These are phyloP conservation scores for Brenthis daphne DNA, from an alignment of 2,888 invertebrate genomes.

Conservation along the genomic window DNA sequence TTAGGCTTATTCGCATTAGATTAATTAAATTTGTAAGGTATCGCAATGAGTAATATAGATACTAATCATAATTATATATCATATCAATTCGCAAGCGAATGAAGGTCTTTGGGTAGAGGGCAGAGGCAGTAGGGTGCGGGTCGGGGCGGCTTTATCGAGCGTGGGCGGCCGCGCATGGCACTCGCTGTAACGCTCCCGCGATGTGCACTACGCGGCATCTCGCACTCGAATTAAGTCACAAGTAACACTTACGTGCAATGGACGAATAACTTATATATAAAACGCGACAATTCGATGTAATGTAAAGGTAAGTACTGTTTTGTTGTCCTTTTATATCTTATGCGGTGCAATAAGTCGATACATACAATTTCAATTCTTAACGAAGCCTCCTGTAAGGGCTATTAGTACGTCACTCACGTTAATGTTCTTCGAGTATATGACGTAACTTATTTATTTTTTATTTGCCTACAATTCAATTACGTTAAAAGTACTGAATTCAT, in stretches of 20 bases:
- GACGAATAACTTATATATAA: constrained; percentile 56
- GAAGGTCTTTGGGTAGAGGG: constrained; percentile 32
- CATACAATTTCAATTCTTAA: constrained; percentile 1
- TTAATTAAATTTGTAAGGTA: too few species aligned
- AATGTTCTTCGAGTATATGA: constrained; percentile 24
- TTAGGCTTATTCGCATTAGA: too few species aligned
- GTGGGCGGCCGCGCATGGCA: constrained; percentile 71
- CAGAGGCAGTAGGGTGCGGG: constrained; percentile 40
- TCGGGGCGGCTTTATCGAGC: constrained; percentile 63
- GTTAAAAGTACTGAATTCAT: neutral
- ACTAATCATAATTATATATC: neutral
- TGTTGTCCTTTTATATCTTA: constrained; percentile 3
- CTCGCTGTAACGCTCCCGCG: constrained; percentile 51
- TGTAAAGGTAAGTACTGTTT: constrained; percentile 55
- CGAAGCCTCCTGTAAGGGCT: constrained; percentile 3
- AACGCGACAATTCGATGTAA: constrained; percentile 47
- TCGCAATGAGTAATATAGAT: too few species aligned
- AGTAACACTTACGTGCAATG: constrained; percentile 48
- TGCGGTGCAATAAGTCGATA: constrained; percentile 1
- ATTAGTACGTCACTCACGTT: constrained; percentile 28
- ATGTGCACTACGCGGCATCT: constrained; percentile 59
- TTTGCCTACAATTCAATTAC: neutral
- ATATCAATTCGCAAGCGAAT: neutral
- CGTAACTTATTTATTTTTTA: constrained; percentile 30
- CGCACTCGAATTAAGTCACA: constrained; percentile 48